Conservation (phyloP, 2,797 vertebrate species). For the Lepus oiostolus region DNA sequence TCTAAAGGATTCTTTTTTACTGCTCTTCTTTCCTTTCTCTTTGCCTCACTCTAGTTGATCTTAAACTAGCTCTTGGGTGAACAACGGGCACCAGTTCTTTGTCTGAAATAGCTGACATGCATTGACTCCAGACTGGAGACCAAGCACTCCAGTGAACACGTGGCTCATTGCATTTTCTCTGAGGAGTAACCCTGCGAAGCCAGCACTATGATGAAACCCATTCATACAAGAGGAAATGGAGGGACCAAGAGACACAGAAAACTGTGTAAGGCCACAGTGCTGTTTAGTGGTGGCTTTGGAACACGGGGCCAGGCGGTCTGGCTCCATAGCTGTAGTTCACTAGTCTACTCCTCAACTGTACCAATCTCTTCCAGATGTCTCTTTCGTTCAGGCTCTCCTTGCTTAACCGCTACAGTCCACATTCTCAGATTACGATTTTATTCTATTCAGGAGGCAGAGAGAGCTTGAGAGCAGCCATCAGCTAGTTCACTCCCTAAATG, state of each 20-base stretch:
- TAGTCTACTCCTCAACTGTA: too few relatives aligned
- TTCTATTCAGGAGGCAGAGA: too few relatives aligned
- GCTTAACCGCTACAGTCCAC: rapidly evolving
- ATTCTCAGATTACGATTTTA: background rate
- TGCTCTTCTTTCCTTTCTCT: background rate
- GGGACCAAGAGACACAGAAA: background rate
- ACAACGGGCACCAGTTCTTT: background rate
- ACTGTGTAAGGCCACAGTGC: background rate
- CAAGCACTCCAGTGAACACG: background rate
- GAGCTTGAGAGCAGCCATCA: too few relatives aligned
- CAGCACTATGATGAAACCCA: background rate
- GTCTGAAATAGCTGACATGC: background rate
- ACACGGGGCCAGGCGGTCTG: background rate
- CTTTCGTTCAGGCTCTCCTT: background rate
- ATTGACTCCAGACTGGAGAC: rapidly evolving
- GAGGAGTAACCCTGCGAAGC: background rate
- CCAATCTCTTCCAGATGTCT: background rate
- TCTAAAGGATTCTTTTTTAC: rapidly evolving
- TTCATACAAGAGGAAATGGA: background rate
- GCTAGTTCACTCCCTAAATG: too few relatives aligned
- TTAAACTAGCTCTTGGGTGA: background rate
- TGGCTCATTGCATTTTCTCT: background rate
- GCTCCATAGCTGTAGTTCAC: background rate
- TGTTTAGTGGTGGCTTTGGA: background rate
- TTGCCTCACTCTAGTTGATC: background rate